Evolutionary conservation across 2,797 vertebrate genomes (phyloP), one percentile per base, ranked within the genome.

Genomic region (Erpetoichthys calabaricus): DNA sequence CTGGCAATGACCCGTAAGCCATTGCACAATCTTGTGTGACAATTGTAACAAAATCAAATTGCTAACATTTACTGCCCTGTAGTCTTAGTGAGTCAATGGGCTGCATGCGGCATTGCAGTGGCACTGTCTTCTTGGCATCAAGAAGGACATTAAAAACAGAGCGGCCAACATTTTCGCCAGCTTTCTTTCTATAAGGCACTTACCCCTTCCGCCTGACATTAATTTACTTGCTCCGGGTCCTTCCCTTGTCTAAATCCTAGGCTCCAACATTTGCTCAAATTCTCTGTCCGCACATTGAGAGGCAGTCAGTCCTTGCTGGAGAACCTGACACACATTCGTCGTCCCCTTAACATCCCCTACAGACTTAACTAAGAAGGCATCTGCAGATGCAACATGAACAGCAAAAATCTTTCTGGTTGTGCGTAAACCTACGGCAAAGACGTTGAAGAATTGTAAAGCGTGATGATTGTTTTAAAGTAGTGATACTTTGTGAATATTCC

Each of bases 1-100:
- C 51, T 53, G 45, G 25, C 25, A 58, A 41, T 47, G 46, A 59
- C 45, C 41, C 45, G 52, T 45, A 65, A 60, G 45, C 60, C 46
- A 44, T 50, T 67, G 57, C 57, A 60, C n/a, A 60, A 8, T 51
- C 47, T 45, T 8, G 63, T 49, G 7, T 45, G 57, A 43, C 43
- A 10, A 9, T 58, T 65, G 43, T 56, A 42, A n/a, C 42, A 10
- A 64, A 58, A 54, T 59, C 42, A 54, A 64, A 54, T 44, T 10
- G 61, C 44, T 45, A 53, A 57, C 53, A 56, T 55, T 49, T 47
- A n/a, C 41, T 8, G 25, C 25, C 25, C 25, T 25, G 25, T 25
- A 25, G 25, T 25, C 25, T 25, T 25, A 25, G 25, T 25, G 25
- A 25, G 25, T 25, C 25, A 25, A 25, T 25, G 1, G 25, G 25